These are phyloP conservation scores for Cotesia vestalis DNA, from an alignment of 1,140 invertebrate species.

Conservation along the genomic window DNA sequence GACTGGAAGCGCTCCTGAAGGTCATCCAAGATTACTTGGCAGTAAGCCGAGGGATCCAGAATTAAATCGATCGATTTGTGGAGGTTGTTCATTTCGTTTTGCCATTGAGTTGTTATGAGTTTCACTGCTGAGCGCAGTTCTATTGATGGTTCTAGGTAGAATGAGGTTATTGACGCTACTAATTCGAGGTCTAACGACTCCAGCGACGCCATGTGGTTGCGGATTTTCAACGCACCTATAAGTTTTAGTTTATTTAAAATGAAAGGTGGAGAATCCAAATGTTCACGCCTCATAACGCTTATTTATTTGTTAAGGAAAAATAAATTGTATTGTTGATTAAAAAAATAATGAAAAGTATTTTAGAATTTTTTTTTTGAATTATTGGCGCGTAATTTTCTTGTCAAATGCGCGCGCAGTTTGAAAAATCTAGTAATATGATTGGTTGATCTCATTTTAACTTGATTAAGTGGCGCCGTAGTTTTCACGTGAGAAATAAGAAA, in stretches of 20 bases:
- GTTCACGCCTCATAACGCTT: neutral
- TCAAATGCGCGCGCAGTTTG: too few relatives aligned
- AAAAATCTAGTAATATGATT: too few relatives aligned
- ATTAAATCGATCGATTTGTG: slow-evolving; percentile 70
- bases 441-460: too few relatives aligned
- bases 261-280: slow-evolving; percentile 1
- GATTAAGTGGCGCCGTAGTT: too few relatives aligned
- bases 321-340: too few relatives aligned
- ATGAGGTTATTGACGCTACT: slow-evolving; percentile 68
- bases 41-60: slow-evolving; percentile 73
- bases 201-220: slow-evolving; percentile 72
- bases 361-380: too few relatives aligned
- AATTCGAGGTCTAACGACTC: slow-evolving; percentile 74
- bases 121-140: slow-evolving; percentile 60
- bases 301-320: too few relatives aligned
- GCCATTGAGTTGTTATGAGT: slow-evolving; percentile 69
- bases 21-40: slow-evolving; percentile 66
- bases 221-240: slow-evolving; percentile 69
- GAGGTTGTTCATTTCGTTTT: slow-evolving; percentile 68
- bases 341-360: too few relatives aligned
- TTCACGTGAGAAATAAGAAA: too few relatives aligned
- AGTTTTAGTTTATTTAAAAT: slow-evolving; percentile 33
- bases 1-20: slow-evolving; percentile 51
- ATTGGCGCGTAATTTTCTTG: too few relatives aligned
- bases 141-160: slow-evolving; percentile 60